Evolutionary conservation across 2,113 vertebrate species (phyloP).

Genomic region (Myiozetetes cayanensis): DNA sequence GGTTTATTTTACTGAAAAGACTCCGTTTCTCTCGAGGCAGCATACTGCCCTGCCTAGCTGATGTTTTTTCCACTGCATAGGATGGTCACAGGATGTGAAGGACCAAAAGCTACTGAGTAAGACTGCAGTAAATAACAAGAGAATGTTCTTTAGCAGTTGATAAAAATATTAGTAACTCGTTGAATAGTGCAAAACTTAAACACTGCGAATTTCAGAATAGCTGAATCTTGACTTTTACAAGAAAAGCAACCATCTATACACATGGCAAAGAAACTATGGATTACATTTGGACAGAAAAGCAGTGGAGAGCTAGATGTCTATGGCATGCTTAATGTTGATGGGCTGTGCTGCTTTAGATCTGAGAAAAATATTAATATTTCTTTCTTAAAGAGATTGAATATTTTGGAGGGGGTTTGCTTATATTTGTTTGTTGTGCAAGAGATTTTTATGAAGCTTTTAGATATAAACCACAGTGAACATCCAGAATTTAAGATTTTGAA

Average conservation of each 20-base stretch:
- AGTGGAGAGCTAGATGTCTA: neutral
- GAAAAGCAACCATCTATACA: neutral
- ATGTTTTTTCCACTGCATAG: neutral
- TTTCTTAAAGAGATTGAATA: neutral
- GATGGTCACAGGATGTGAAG: neutral
- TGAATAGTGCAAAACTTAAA: neutral
- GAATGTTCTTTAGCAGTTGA: neutral
- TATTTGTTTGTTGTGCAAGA: neutral
- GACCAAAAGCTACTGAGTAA: neutral
- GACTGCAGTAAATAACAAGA: neutral
- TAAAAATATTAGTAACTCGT: neutral
- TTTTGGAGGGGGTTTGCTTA: neutral
- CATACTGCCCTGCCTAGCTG: slow-evolving; percentile 55
- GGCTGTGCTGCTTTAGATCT: neutral
- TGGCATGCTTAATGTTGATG: neutral
- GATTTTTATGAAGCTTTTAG: neutral
- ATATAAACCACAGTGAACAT: neutral
- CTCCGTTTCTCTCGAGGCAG: slow-evolving; percentile 70
- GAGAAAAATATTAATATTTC: neutral
- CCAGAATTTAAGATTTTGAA: neutral
- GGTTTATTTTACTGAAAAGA: slow-evolving; percentile 59
- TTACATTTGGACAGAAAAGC: neutral
- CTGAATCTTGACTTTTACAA: neutral
- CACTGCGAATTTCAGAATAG: neutral
- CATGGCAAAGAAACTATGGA: neutral